Conservation (phyloP, 35 echinoderm and acorn worm genomes). For the Ophiothrix spiculata region DNA sequence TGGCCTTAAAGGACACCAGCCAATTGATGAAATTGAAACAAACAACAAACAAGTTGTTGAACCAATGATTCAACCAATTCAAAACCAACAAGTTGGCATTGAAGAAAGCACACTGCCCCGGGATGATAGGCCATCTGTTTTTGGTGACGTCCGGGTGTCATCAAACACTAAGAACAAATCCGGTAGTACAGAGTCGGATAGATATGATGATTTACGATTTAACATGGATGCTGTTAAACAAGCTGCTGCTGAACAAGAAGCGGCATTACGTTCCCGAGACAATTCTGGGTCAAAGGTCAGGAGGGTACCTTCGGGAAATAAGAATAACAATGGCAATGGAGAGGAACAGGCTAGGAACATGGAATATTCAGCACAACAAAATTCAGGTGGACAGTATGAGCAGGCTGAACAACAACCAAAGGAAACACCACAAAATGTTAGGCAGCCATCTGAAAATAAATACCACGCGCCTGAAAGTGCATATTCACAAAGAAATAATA, state of each 20-base stretch:
- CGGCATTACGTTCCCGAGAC: not conserved
- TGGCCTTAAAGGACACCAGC: not conserved
- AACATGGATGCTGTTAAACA: not conserved
- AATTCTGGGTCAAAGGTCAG: not conserved
- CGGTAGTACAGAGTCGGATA: not conserved
- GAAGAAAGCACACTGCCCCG: slow-evolving; percentile 14
- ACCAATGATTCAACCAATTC: slow-evolving; percentile 10
- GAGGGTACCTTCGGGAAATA: not conserved
- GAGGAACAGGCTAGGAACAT: not conserved
- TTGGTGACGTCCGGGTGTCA: not conserved
- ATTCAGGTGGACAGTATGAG: not conserved
- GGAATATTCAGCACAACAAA: not conserved
- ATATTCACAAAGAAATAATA: not conserved
- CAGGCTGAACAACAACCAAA: not conserved
- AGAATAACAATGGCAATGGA: not conserved
- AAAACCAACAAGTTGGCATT: slow-evolving; percentile 30
- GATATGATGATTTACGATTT: slow-evolving; percentile 18
- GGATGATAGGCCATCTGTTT: not conserved
- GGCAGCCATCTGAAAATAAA: not conserved
- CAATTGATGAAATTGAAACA: not conserved
- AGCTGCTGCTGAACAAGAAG: slow-evolving; percentile 10
- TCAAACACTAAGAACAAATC: not conserved
- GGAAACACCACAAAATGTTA: not conserved
- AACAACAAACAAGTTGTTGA: not conserved
- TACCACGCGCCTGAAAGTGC: not conserved